Evolutionary conservation across 92 coral and sea anemone species (phyloP), one percentile per base, ranked within the genome.

Genomic region (Heteractis magnifica): DNA sequence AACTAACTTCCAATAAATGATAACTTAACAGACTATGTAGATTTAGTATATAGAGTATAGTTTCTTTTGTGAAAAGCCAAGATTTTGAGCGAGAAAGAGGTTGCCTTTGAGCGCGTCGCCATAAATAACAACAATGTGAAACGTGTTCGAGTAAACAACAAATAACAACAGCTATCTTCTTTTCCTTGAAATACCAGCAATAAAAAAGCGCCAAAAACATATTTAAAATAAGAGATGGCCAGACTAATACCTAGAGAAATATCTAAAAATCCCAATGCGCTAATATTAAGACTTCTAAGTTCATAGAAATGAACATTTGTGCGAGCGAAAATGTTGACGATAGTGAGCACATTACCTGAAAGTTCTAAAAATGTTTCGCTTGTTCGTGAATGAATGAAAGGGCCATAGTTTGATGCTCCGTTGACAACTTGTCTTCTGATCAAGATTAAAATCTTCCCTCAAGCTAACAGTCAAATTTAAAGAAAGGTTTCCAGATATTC

Each of bases 71-170:
- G 14, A 65, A 86, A 86, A 79, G 7, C 71, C 56, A 49, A 44
- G 81, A 80, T 72, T 65, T 79, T 23, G 70, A 21, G 84, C 75
- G 81, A 74, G 65, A 52, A 86, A 86, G 76, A 49, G 19, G 81
- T 76, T 59, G 76, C 89, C 52, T 73, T 76, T 88, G 80, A 79
- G 77, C 91, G 87, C 94, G 93, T 79, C 98, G 93, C 95, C 92
- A 94, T 91, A 94, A 94, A 94, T 94, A 94, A 91, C 94, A 94
- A 94, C 98, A 94, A 94, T 77, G 84, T 85, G 81, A 68, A 76
- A 86, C 91, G 81, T 84, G 88, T 84, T 82, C 94, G 88, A 68
- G 97, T 94, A 94, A 94, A 94, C 98, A 94, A 94, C 94, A 94
- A 89, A 91, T 89, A 93, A 94, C 91, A 92, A 79, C 87, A 88